Percentiles rank a stretch among this genome's conserved stretches.
phyloP scores from a whole-genome alignment of 2,888 invertebrate genomes.

The Sesamia inferens region DNA sequence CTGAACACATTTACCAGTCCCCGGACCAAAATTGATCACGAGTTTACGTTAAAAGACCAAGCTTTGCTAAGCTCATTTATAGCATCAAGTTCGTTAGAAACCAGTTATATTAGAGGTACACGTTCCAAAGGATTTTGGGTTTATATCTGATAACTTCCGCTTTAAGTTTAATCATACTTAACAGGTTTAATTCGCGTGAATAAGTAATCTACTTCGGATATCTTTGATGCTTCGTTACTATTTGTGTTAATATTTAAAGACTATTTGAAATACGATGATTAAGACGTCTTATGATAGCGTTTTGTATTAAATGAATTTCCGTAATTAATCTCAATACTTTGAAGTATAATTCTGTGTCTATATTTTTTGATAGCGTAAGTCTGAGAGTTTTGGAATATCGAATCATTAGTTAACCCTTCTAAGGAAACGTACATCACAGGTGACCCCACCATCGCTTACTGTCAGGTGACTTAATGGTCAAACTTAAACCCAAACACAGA shows the following conservation, averaged over 20 bases:
- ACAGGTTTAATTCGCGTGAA: slow-evolving; percentile 46
- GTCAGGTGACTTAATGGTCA: too few relatives aligned
- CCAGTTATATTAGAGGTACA: slow-evolving; percentile 34
- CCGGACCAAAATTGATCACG: slow-evolving; percentile 23
- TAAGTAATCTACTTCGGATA: slow-evolving; percentile 46
- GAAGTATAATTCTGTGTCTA: background rate
- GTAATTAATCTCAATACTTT: slow-evolving; percentile 7
- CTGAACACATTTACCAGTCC: slow-evolving; percentile 17
- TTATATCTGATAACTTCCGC: slow-evolving; percentile 44
- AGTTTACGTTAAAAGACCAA: slow-evolving; percentile 22
- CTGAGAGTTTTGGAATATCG: background rate
- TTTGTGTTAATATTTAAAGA: slow-evolving; percentile 34
- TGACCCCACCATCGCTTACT: background rate
- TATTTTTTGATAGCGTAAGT: background rate
- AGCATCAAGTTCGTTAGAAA: slow-evolving; percentile 44
- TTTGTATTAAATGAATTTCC: background rate
- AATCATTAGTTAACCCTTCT: background rate
- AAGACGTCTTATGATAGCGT: slow-evolving; percentile 3
- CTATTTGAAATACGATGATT: slow-evolving; percentile 19
- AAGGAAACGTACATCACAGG: background rate
- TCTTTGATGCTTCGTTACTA: slow-evolving; percentile 18
- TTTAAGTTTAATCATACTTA: slow-evolving; percentile 49
- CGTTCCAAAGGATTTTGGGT: slow-evolving; percentile 42
- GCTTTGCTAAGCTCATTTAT: slow-evolving; percentile 33
- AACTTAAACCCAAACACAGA: too few relatives aligned